phyloP scores from a whole-genome alignment of 1,140 invertebrate species.

The Cotesia chilonis region DNA sequence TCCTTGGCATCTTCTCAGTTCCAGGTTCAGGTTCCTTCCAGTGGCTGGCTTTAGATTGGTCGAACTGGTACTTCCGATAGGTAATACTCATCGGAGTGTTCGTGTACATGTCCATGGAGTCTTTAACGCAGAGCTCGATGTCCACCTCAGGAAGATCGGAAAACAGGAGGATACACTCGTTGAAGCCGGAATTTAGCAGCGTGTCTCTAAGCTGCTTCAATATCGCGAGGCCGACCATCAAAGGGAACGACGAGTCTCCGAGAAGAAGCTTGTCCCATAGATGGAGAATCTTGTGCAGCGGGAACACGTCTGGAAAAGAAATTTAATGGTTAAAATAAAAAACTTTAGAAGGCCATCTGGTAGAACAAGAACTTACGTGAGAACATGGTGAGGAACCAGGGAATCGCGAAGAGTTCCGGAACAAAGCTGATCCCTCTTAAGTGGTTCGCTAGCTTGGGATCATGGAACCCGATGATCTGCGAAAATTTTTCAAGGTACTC shows the following conservation, averaged over 20 bases:
- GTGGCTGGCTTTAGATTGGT: conserved; percentile 61
- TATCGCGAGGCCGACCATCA: conserved; percentile 95
- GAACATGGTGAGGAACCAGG: conserved; percentile 99
- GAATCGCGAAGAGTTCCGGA: conserved; percentile 98
- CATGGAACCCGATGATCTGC: conserved; percentile 94
- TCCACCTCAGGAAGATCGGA: conserved; percentile 98
- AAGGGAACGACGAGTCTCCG: conserved; percentile 91
- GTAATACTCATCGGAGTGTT: conserved; percentile 89
- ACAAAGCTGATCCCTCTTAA: conserved; percentile 93
- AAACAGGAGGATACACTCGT: conserved; percentile 96
- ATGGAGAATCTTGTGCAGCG: conserved; percentile 97
- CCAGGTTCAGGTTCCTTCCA: conserved; percentile 61
- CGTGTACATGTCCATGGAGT: conserved; percentile 87
- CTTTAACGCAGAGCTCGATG: conserved; percentile 90
- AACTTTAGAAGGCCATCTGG: no score
- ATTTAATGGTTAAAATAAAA: background rate
- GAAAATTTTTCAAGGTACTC: conserved; percentile 98
- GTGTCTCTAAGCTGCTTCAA: conserved; percentile 87
- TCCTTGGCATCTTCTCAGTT: conserved; percentile 72
- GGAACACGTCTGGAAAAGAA: conserved; percentile 86
- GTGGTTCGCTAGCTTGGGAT: conserved; percentile 92
- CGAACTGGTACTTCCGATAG: conserved; percentile 79
- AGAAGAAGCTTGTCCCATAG: conserved; percentile 96
- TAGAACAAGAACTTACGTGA: conserved; percentile 82
- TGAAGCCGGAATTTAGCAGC: conserved; percentile 89